Conservation (phyloP, 2,888 invertebrate genomes). For the Malachius bipustulatus region DNA sequence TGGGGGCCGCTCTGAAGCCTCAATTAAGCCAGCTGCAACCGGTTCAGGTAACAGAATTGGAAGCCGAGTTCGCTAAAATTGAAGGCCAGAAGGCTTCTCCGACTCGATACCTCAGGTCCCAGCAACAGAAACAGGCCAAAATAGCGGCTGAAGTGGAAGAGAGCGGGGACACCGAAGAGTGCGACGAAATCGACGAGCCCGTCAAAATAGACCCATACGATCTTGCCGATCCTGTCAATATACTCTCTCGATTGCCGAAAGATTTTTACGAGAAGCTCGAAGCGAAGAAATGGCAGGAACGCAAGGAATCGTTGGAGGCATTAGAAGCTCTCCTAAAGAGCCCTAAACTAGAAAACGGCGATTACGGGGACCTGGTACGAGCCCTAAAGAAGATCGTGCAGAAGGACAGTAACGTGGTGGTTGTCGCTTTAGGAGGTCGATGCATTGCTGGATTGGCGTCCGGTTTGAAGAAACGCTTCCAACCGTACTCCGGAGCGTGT, state of each 20-base stretch:
- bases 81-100: constrained; percentile 55
- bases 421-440: constrained; percentile 78
- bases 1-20: constrained; percentile 47
- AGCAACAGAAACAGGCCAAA: constrained; percentile 58
- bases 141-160: constrained; percentile 40
- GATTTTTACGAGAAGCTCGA: constrained; percentile 92
- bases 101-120: constrained; percentile 65
- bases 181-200: constrained; percentile 41
- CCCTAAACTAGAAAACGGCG: constrained; percentile 82
- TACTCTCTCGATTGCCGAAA: constrained; percentile 83
- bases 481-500: constrained; percentile 67
- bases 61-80: constrained; percentile 74
- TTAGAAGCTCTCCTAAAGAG: constrained; percentile 66
- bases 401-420: constrained; percentile 91
- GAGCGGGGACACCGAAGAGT: constrained; percentile 43
- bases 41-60: constrained; percentile 78
- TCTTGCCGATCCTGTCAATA: constrained; percentile 82
- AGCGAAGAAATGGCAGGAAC: constrained; percentile 93
- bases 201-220: constrained; percentile 81
- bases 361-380: constrained; percentile 81
- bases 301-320: constrained; percentile 82
- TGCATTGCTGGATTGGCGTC: constrained; percentile 70
- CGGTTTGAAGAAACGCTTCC: constrained; percentile 80
- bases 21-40: constrained; percentile 80
- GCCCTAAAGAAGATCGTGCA: constrained; percentile 80